phyloP scores from a whole-genome alignment of 2,797 vertebrate species.

The Coranthus polyacanthus region DNA sequence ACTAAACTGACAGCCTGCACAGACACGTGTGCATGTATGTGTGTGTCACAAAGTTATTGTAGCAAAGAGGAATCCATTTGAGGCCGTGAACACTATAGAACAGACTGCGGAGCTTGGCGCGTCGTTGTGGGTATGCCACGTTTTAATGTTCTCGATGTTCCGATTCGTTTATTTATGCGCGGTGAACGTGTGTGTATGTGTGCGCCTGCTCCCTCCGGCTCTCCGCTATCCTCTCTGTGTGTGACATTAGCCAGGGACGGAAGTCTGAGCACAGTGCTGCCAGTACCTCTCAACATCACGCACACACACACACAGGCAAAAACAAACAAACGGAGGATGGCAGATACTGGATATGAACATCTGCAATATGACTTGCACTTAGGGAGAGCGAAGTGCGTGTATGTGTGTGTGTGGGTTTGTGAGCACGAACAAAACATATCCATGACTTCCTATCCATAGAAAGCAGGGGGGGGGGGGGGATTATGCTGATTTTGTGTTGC shows the following conservation, averaged over 20 bases:
- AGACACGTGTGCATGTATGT: background rate
- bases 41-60: constrained; percentile 27
- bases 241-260: constrained; percentile 69
- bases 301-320: constrained; percentile 38
- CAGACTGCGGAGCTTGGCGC: background rate
- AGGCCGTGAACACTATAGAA: constrained; percentile 32
- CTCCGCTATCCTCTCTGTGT: constrained; percentile 64
- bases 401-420: constrained; percentile 21
- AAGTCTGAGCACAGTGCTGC: constrained; percentile 67
- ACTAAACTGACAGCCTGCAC: too few species aligned
- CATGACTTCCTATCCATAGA: constrained; percentile 43
- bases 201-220: constrained; percentile 49
- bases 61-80: constrained; percentile 24
- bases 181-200: constrained; percentile 28
- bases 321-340: constrained; percentile 61
- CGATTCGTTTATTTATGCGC: constrained; percentile 57
- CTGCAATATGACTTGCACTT: constrained; percentile 64
- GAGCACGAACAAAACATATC: constrained; percentile 40
- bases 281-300: constrained; percentile 69
- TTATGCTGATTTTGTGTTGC: constrained; percentile 65
- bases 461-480: constrained; percentile 21
- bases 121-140: constrained; percentile 22
- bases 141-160: constrained; percentile 55
- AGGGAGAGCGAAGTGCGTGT: constrained; percentile 26
- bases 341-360: constrained; percentile 71